These are phyloP conservation scores for Pseudomyrmex pallidus DNA, from an alignment of 1,140 invertebrate species.

Conservation along the genomic window DNA sequence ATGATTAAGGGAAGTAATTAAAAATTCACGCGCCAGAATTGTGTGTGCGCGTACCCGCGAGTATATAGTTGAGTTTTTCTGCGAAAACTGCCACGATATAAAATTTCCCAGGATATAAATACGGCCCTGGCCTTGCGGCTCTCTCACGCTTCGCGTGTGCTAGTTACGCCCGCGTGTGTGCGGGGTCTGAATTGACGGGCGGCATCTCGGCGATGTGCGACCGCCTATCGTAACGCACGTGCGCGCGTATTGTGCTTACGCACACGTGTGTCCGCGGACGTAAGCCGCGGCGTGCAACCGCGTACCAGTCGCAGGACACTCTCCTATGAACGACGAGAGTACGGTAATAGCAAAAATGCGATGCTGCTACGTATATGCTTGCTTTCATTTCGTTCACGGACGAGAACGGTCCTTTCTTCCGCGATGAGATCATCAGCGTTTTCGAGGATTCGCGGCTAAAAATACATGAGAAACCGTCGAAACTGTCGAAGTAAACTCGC, in stretches of 20 bases:
- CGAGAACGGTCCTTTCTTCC: background rate
- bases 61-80: background rate
- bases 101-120: background rate
- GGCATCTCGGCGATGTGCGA: slow-evolving; percentile 14
- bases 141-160: slow-evolving; percentile 43
- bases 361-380: background rate
- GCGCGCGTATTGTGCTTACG: no score
- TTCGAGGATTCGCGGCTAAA: background rate
- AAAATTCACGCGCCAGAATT: slow-evolving; percentile 30
- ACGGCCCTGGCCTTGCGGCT: slow-evolving; percentile 38
- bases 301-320: slow-evolving; percentile 45
- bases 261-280: background rate
- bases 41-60: background rate
- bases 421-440: slow-evolving; percentile 1
- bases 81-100: slow-evolving; percentile 16
- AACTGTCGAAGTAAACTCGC: background rate
- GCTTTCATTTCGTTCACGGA: slow-evolving; percentile 12
- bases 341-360: background rate
- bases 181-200: slow-evolving; percentile 8
- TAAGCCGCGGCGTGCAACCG: slow-evolving; percentile 46
- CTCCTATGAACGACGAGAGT: slow-evolving; percentile 7
- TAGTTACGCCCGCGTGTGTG: slow-evolving; percentile 9
- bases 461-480: background rate
- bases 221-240: background rate
- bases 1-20: slow-evolving; percentile 15